Base-by-base conservation (phyloP, 2,797 vertebrate genomes). In the Spinibarbus caldwelli region DNA sequence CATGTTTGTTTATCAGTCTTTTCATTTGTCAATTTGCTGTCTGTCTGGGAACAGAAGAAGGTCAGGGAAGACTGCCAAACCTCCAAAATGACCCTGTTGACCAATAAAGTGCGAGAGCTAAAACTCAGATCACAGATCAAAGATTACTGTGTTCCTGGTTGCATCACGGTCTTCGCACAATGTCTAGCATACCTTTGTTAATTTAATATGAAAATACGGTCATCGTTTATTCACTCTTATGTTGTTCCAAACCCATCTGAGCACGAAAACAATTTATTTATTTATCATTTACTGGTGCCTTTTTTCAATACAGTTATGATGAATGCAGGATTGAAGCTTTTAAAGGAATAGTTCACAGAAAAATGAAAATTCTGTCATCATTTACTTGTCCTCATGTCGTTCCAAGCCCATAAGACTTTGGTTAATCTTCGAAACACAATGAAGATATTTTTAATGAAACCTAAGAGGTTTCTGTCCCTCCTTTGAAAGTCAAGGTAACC, bases 21-120 rank as follows among this genome's bases (percentile, higher is more conserved):
- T 86, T 82, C 67, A 80, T 86, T 83, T 87, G 87, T 86, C 86
- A 84, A 75, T 88, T 86, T 87, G 82, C 86, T 86, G 78, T 88
- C 84, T 82, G 87, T 88, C 83, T 90, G 85, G 73, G 21, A 76
- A 72, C 36, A 76, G 75, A 84, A 73, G 73, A 82, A 87, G 88
- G 86, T 89, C 88, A 72, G 78, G 70, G 71, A 88, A 85, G 29
- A 29, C 47, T 84, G 83, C 86, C 86, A 88, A 52, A 80, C 52
- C 62, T 81, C 38, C 54, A 71, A 83, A 86, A 31, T 64, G 75
- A 71, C 77, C 78, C 15, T 82, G 34, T 86, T 66, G 62, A 85
- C 84, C 83, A 87, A 88, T 83, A 31, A 81, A 75, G 64, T 70
- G 78, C 34, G 34, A 49, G 66, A 68, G 71, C 57, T 38, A 45